Percentiles rank a stretch among this genome's conserved stretches.
Conservation (phyloP, 2,888 invertebrate genomes). For the Desoria tigrina region DNA sequence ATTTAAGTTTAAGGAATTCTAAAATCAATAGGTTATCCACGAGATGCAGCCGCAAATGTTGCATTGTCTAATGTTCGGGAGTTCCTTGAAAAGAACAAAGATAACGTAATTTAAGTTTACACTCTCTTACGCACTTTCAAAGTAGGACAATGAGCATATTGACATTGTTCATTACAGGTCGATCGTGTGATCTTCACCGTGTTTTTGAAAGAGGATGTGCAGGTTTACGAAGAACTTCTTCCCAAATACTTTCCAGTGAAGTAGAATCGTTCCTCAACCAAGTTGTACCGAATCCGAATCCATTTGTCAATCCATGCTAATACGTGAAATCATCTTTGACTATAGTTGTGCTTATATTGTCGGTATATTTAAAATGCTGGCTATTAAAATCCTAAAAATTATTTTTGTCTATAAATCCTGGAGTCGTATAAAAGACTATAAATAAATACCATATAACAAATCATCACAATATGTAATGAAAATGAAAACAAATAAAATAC, state of each 20-base stretch:
- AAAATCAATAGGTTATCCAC: constrained; percentile 68
- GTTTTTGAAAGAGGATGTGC: constrained; percentile 71
- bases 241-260: constrained; percentile 70
- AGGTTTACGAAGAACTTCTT: constrained; percentile 70
- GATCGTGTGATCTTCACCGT: constrained; percentile 79
- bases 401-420: too few species aligned
- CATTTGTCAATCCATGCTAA: too few species aligned
- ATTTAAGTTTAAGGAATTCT: background rate
- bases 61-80: constrained; percentile 69
- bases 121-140: background rate
- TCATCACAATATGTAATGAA: too few species aligned
- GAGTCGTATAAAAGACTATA: too few species aligned
- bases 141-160: background rate
- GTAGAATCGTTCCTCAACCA: too few species aligned
- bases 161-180: constrained; percentile 59
- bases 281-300: too few species aligned
- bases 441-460: too few species aligned
- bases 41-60: constrained; percentile 73
- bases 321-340: too few species aligned
- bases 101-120: constrained; percentile 10
- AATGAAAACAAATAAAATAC: too few species aligned
- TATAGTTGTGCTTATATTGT: too few species aligned
- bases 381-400: too few species aligned
- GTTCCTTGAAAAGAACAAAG: constrained; percentile 60
- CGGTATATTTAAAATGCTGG: too few species aligned